These are phyloP conservation scores for Onychomys torridus DNA, from an alignment of 2,797 vertebrate species.

Conservation along the genomic window DNA sequence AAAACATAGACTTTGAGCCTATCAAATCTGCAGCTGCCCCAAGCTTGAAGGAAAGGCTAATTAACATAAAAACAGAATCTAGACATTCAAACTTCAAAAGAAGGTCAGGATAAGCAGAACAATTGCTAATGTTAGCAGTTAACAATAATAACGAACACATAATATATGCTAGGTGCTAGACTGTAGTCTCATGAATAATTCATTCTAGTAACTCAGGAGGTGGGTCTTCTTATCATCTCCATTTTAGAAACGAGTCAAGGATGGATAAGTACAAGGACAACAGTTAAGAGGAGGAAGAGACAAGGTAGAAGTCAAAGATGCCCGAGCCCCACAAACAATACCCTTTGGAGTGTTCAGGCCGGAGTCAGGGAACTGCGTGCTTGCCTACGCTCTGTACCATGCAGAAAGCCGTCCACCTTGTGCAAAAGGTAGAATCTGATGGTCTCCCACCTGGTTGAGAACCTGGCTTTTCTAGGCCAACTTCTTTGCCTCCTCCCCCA, in stretches of 20 bases:
- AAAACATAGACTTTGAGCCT: background rate
- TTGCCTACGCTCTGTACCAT: fast-evolving
- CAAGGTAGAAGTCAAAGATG: background rate
- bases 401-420: background rate
- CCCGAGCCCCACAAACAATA: background rate
- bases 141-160: background rate
- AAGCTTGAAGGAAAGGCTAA: background rate
- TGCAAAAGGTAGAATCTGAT: background rate
- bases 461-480: background rate
- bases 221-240: background rate
- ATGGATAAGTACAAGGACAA: no score
- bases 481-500: background rate
- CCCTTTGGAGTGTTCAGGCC: background rate
- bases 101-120: background rate
- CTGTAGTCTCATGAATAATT: background rate
- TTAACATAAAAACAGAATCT: background rate
- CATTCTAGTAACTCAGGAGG: background rate
- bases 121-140: background rate
- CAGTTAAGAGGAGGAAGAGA: background rate
- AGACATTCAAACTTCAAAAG: background rate
- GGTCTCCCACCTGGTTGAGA: background rate
- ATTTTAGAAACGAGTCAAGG: background rate
- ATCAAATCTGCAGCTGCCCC: background rate
- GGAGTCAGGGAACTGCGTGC: background rate
- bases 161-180: background rate